These are phyloP conservation scores for Porphyrio hochstetteri DNA, from an alignment of 2,113 vertebrate genomes.

Conservation along the genomic window DNA sequence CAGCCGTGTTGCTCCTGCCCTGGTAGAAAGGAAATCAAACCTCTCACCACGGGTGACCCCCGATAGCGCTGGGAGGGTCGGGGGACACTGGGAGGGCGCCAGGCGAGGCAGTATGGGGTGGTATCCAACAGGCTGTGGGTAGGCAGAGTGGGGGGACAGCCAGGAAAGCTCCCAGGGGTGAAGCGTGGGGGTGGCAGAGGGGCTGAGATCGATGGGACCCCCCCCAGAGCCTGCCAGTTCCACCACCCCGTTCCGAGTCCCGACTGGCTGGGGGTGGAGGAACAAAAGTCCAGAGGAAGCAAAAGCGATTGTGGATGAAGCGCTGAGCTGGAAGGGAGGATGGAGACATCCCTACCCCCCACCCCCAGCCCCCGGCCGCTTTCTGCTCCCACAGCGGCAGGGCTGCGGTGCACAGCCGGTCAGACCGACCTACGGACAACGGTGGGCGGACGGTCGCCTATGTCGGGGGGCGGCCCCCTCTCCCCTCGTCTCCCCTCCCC, in stretches of 20 bases:
- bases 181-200: rapidly evolving
- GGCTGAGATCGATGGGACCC: background rate
- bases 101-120: too few relatives aligned
- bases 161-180: background rate
- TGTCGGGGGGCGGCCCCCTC: background rate
- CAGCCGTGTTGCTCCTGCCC: background rate
- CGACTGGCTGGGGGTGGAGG: rapidly evolving
- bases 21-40: background rate
- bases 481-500: background rate
- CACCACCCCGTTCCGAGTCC: background rate
- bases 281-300: background rate
- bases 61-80: background rate
- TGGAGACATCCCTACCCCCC: too few relatives aligned
- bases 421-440: background rate
- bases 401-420: background rate
- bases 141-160: background rate
- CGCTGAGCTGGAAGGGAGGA: background rate
- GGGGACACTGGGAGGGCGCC: too few relatives aligned
- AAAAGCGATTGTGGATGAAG: background rate
- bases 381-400: background rate
- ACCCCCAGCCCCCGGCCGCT: too few relatives aligned
- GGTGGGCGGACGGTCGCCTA: background rate
- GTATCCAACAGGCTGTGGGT: background rate
- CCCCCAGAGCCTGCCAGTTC: background rate
- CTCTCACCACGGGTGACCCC: background rate